Evolutionary conservation across 2,113 vertebrate genomes (phyloP).

Genomic region (Ageneiosus marmoratus): DNA sequence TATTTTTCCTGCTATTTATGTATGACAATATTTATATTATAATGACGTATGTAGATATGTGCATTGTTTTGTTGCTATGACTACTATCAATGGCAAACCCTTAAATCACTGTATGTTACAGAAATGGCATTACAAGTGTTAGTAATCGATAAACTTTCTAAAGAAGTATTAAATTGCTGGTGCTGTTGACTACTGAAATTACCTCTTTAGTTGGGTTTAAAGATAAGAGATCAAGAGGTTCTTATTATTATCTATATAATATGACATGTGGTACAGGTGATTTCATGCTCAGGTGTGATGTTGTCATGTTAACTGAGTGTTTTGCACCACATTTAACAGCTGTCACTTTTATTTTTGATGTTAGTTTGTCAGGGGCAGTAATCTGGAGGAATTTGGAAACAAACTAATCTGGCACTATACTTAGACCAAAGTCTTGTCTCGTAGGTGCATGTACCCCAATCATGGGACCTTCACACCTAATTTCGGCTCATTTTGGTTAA

Average conservation of each 20-base stretch:
- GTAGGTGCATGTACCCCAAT: conserved; percentile 43
- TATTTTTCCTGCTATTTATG: conserved; percentile 70
- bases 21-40: conserved; percentile 72
- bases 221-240: conserved; percentile 28
- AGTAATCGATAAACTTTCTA: conserved; percentile 64
- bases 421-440: conserved; percentile 71
- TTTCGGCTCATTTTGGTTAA: conserved; percentile 68
- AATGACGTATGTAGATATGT: conserved; percentile 64
- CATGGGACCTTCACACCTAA: conserved; percentile 46
- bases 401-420: conserved; percentile 49
- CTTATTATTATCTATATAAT: neutral
- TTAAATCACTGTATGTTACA: conserved; percentile 51
- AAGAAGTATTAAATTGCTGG: conserved; percentile 55
- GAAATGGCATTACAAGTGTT: conserved; percentile 58
- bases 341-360: conserved; percentile 11
- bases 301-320: conserved; percentile 21
- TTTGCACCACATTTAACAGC: conserved; percentile 24
- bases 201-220: conserved; percentile 60
- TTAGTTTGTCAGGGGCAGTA: neutral
- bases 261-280: conserved; percentile 16
- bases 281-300: conserved; percentile 5
- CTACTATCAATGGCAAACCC: conserved; percentile 58
- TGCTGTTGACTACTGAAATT: conserved; percentile 73
- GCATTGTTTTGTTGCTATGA: conserved; percentile 58
- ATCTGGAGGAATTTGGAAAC: conserved; percentile 29